phyloP scores from a whole-genome alignment of 2,797 vertebrate genomes.

The Rhinella marina region DNA sequence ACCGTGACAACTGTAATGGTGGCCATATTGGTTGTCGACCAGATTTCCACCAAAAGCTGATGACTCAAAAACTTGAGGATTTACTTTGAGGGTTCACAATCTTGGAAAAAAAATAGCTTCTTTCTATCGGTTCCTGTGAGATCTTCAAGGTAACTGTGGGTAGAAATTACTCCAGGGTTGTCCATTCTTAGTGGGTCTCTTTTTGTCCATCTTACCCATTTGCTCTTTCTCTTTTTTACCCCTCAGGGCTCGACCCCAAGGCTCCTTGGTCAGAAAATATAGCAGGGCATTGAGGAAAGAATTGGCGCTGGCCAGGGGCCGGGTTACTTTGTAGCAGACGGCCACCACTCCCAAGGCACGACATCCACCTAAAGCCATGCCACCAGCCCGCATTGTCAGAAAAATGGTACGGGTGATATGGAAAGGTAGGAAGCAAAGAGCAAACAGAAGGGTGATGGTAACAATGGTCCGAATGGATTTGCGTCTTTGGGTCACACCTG shows the following conservation, averaged over 20 bases:
- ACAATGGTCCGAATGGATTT: constrained; percentile 83
- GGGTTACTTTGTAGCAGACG: constrained; percentile 84
- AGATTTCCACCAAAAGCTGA: neutral
- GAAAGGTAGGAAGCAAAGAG: constrained; percentile 82
- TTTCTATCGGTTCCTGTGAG: neutral
- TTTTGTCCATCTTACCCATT: constrained; percentile 71
- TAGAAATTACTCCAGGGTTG: constrained; percentile 64
- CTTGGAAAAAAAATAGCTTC: neutral
- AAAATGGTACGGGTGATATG: constrained; percentile 83
- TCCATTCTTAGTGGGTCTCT: constrained; percentile 52
- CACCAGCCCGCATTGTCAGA: constrained; percentile 75
- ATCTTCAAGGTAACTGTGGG: constrained; percentile 36
- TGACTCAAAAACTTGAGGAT: neutral
- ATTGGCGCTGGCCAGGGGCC: constrained; percentile 82
- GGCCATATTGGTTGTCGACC: neutral
- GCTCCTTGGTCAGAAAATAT: constrained; percentile 83
- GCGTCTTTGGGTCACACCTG: constrained; percentile 76
- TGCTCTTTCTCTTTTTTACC: constrained; percentile 76
- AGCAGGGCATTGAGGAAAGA: constrained; percentile 84
- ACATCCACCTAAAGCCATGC: constrained; percentile 68
- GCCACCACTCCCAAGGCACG: constrained; percentile 77
- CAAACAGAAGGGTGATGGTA: constrained; percentile 82
- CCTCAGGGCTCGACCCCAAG: constrained; percentile 73
- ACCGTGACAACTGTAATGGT: neutral
- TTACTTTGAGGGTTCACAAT: no score